Evolutionary conservation across 1,140 invertebrate genomes (phyloP), one percentile per base, ranked within the genome.

Genomic region (Phymastichus coffea): DNA sequence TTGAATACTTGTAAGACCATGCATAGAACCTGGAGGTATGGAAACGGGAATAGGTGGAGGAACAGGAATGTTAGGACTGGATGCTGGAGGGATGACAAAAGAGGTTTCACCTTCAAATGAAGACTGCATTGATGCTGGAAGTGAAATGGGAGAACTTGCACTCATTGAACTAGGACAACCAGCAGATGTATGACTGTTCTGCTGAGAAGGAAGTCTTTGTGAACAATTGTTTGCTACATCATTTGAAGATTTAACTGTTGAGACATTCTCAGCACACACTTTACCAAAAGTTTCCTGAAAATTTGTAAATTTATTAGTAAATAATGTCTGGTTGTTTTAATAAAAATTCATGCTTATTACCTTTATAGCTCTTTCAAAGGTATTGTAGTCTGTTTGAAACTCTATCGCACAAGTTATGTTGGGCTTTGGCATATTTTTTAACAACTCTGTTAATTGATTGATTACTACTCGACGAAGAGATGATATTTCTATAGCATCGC

Each of bases 401-500:
- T 93, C 88, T 61, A 95, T 81, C 28, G 85, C 87, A 67, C 87
- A 89, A 68, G 86, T 85, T 12, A 90, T 81, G 69, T 93, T 90
- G 37, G 87, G 84, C 70, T 91, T 89, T 19, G 91, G 89, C 54
- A 87, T 88, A 64, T 88, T 90, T 72, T 88, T 89, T 40, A 92
- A 86, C 56, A 96, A 81, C 68, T 88, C 85, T 17, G 87, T 69
- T 66, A 95, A 82, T 70, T 94, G 92, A 20, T 84, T 82, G 15
- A 83, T 81, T 9, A 95, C 89, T 4, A 88, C 80, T 68, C 88
- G 87, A 70, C 90, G 91, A 66, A 95, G 79, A 66, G 91, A 84
- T 14, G 94, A 82, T 61, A 95, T 87, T 76, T 95, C 93, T 1
- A 88, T 83, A 25, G 87, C 86, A 75, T 92, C 93, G 6, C 91